Conservation (phyloP, 2,113 vertebrate species). For the Syrrhaptes paradoxus region DNA sequence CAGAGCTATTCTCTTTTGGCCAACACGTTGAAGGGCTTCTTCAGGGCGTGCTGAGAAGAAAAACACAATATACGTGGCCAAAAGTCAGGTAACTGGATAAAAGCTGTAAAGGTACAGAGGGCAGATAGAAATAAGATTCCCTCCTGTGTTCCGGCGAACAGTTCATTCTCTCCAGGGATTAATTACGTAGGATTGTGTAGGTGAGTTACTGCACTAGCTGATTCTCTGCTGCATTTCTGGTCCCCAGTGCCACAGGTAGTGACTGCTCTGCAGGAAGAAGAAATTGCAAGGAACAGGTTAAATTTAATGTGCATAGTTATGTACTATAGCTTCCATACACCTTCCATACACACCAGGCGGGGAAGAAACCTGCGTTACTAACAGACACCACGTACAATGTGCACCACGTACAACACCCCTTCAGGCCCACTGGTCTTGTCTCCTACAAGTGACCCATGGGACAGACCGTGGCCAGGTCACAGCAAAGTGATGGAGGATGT, state of each 20-base stretch:
- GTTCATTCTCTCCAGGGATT: not conserved
- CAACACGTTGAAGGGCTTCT: not conserved
- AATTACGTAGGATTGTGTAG: not conserved
- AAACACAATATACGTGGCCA: not conserved
- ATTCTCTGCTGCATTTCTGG: not conserved
- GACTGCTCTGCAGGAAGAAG: not conserved
- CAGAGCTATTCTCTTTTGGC: not conserved
- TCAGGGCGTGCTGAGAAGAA: not conserved
- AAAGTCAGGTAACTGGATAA: conserved; percentile 29
- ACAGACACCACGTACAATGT: no score
- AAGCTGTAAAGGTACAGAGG: not conserved
- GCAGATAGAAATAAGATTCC: not conserved
- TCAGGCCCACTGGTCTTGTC: not conserved
- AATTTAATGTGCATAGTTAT: not conserved
- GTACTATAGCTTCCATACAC: no score
- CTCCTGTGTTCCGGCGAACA: not conserved
- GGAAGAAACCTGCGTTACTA: not conserved
- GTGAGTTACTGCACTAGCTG: not conserved
- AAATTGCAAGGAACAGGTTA: not conserved
- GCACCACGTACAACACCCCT: fast-evolving
- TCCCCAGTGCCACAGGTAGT: not conserved
- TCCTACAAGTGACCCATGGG: not conserved
- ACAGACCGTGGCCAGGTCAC: not conserved
- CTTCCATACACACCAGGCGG: not conserved
- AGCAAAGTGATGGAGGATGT: not conserved